phyloP scores from a whole-genome alignment of 2,888 invertebrate species.

The Apodemia duryi region DNA sequence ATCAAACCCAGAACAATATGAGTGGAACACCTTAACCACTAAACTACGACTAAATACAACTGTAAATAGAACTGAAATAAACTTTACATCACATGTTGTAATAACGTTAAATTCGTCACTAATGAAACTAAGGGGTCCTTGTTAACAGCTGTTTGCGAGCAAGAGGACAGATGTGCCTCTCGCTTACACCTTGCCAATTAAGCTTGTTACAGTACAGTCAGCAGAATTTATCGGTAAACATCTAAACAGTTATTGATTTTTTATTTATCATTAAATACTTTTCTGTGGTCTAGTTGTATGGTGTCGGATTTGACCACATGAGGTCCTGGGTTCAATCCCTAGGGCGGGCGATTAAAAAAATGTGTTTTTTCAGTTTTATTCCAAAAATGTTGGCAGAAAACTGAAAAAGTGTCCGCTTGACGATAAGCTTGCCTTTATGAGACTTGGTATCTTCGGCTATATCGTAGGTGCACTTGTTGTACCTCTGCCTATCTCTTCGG shows the following conservation, averaged over 20 bases:
- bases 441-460: too few relatives aligned
- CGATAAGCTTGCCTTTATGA: too few relatives aligned
- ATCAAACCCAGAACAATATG: too few relatives aligned
- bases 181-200: conserved; percentile 1
- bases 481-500: too few relatives aligned
- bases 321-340: too few relatives aligned
- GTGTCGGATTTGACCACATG: neutral
- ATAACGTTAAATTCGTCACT: conserved; percentile 3
- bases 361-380: neutral
- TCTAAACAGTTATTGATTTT: neutral
- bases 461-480: too few relatives aligned
- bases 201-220: conserved; percentile 6
- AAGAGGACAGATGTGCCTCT: neutral
- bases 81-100: neutral
- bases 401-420: too few relatives aligned
- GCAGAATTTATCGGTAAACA: neutral
- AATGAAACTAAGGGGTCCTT: conserved; percentile 11
- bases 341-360: too few relatives aligned
- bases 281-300: neutral
- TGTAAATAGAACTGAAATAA: neutral
- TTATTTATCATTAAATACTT: neutral
- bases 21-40: neutral
- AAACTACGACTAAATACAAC: neutral
- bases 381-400: too few relatives aligned
- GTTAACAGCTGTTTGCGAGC: conserved; percentile 4